Evolutionary conservation across 2,113 vertebrate genomes (phyloP).

Genomic region (Psittacus erithacus): DNA sequence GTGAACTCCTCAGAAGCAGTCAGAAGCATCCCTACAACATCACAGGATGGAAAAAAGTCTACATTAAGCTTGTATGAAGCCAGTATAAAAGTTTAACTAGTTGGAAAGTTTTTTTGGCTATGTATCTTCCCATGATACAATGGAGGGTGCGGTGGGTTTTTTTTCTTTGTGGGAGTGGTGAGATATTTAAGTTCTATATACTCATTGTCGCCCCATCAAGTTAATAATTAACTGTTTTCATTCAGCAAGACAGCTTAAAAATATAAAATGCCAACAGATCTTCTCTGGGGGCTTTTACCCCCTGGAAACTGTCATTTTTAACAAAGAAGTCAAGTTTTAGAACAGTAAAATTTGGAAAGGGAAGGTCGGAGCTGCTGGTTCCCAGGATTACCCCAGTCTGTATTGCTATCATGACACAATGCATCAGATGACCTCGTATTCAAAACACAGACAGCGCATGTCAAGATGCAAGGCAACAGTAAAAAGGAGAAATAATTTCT

Average conservation of each 20-base stretch:
- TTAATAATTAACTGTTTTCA: slow-evolving; percentile 54
- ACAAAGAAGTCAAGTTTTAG: slow-evolving; percentile 43
- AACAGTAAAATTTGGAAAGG: slow-evolving; percentile 51
- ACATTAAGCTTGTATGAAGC: slow-evolving; percentile 58
- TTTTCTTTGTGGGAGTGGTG: slow-evolving; percentile 38
- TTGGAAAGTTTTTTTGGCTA: slow-evolving; percentile 62
- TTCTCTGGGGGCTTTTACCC: slow-evolving; percentile 46
- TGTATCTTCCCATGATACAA: slow-evolving; percentile 64
- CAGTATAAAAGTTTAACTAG: slow-evolving; percentile 57
- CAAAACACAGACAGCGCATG: neutral
- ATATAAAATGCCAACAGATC: slow-evolving; percentile 57
- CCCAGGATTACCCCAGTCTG: slow-evolving; percentile 42
- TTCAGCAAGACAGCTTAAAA: slow-evolving; percentile 53
- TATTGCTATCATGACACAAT: slow-evolving; percentile 18
- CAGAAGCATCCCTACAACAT: neutral
- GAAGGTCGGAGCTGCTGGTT: slow-evolving; percentile 29
- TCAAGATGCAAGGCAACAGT: neutral
- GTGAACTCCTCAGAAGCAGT: neutral
- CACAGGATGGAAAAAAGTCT: slow-evolving; percentile 35
- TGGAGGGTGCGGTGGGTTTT: neutral
- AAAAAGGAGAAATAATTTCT: slow-evolving; percentile 39
- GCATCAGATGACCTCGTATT: slow-evolving; percentile 6
- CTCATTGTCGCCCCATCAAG: slow-evolving; percentile 60
- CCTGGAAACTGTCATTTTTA: slow-evolving; percentile 52
- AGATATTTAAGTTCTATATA: slow-evolving; percentile 64